Evolutionary conservation across 2,113 vertebrate genomes (phyloP), one percentile per base, ranked within the genome.

Genomic region (Melanotaenia duboulayi): DNA sequence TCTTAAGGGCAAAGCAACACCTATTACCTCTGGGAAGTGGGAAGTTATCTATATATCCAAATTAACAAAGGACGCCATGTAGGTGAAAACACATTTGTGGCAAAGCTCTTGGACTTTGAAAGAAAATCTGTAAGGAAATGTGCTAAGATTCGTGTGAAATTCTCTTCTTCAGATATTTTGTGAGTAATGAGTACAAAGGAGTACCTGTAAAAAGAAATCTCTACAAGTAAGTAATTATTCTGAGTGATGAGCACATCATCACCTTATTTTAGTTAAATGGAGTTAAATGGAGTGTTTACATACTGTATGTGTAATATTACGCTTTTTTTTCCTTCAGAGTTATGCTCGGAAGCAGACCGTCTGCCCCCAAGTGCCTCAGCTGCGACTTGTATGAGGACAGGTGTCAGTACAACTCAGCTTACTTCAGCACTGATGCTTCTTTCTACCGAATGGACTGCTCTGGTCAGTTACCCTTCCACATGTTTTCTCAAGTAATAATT

Each of bases 31-130:
- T 76, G 97, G 97, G 83, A 93, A 95, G 85, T 99, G 97, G 97
- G 97, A 99, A 84, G 97, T 96, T 86, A 96, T 96, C 90, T 95
- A 95, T 90, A 97, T 99, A 91, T 95, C 95, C 85, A 96, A 94
- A 93, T 91, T 98, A 89, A 97, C 96, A 67, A 94, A 94, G 90
- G 93, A 96, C 87, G 95, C 96, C 82, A 95, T 99, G 97, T 99
- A 93, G 73, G 94, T 91, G 56, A 73, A 24, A 23, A 5, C 9
- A 4, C 46, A 46, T 3, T 2, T 25, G 0, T 4, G 0, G 1
- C 6, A 71, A 58, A 54, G 4, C 22, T 4, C 13, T 56, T 37
- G 7, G 23, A 67, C 11, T 4, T 3, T 16, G 12, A 76, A 65
- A 14, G 12, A 0, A 48, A n/a, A 48, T n/a, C 23, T 25, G 4